Conservation (phyloP, 1,140 invertebrate genomes). For the Holotrichia oblita region DNA sequence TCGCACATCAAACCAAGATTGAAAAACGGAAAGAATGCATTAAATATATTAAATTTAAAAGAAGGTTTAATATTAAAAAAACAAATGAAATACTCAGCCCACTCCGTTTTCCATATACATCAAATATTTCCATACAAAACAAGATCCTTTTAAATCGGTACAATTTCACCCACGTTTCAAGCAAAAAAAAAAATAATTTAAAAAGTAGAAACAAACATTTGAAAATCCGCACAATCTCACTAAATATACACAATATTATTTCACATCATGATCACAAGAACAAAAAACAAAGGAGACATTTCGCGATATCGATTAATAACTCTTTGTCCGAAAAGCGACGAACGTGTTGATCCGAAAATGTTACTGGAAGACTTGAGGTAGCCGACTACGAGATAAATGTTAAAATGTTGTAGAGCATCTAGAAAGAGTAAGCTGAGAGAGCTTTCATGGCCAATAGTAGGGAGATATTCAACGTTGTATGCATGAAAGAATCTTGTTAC, state of each 20-base stretch:
- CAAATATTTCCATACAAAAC: not conserved
- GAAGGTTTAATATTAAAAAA: not conserved
- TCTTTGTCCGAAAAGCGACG: not conserved
- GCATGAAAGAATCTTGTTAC: not conserved
- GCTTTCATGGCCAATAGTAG: conserved; percentile 15
- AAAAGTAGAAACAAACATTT: not conserved
- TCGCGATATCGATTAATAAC: no score
- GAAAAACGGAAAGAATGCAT: no score
- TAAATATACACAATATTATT: not conserved
- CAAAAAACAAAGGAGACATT: no score
- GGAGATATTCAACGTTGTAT: not conserved
- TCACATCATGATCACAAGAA: not conserved
- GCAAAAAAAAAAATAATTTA: not conserved
- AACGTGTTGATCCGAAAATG: not conserved
- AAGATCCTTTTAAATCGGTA: not conserved
- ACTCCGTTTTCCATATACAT: not conserved
- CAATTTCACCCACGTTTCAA: not conserved
- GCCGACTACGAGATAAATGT: conserved; percentile 1
- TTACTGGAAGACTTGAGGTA: not conserved
- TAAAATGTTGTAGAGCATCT: not conserved
- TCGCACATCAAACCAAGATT: no score
- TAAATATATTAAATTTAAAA: no score
- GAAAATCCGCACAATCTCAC: not conserved
- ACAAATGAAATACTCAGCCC: not conserved
- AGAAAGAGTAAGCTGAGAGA: not conserved